Evolutionary conservation across 2,888 invertebrate genomes (phyloP).

Genomic region (Ennomos fuscantarius): DNA sequence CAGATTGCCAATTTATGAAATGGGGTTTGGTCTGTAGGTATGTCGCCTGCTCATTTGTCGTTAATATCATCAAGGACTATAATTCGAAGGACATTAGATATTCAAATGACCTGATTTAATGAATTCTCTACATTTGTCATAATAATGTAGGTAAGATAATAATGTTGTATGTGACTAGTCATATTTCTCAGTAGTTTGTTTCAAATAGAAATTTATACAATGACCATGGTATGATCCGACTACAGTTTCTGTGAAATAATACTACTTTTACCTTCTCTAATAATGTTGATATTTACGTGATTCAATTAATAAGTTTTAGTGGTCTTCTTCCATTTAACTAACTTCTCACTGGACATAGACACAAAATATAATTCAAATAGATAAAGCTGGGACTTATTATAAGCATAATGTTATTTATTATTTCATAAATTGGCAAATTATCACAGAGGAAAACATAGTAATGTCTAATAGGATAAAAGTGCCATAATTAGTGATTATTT

Average conservation of each 20-base stretch:
- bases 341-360: no score
- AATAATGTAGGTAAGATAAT: no score
- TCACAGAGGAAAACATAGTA: constrained; percentile 22
- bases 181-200: no score
- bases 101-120: neutral
- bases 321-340: no score
- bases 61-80: no score
- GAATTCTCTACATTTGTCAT: no score
- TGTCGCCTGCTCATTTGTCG: no score
- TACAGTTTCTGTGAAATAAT: constrained; percentile 10
- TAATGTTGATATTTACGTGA: constrained; percentile 12
- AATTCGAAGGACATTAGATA: neutral
- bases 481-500: constrained; percentile 4
- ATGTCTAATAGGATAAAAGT: constrained; percentile 16
- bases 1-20: no score
- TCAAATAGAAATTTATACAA: constrained; percentile 1
- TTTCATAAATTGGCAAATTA: constrained; percentile 24
- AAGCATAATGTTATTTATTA: constrained; percentile 8
- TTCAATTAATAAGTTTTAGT: neutral
- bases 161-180: no score
- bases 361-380: no score
- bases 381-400: no score
- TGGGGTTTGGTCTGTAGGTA: no score
- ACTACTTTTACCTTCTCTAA: constrained; percentile 10
- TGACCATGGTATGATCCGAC: constrained; percentile 16